A percentile compares a stretch with the other conserved stretches of the same genome.
phyloP scores from a whole-genome alignment of 2,888 invertebrate species.

The Phanerotoma sp. region DNA sequence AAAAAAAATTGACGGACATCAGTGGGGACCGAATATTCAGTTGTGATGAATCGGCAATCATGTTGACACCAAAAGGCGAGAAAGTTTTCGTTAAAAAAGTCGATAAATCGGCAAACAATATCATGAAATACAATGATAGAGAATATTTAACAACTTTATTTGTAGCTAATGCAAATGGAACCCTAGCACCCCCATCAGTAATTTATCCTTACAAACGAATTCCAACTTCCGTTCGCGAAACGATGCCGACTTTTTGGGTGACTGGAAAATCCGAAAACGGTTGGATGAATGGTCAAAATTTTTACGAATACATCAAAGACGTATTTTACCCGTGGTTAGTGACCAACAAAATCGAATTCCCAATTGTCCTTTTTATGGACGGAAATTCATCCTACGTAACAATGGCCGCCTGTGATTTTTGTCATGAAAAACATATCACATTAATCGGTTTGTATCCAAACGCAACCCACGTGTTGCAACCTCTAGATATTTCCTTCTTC shows the following conservation, averaged over 20 bases:
- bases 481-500: constrained; percentile 52
- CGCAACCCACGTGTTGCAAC: constrained; percentile 52
- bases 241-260: constrained; percentile 48
- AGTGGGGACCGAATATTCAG: constrained; percentile 43
- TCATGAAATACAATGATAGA: constrained; percentile 35
- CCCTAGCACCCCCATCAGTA: constrained; percentile 39
- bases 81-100: constrained; percentile 37
- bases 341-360: constrained; percentile 44
- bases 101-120: constrained; percentile 32
- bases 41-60: constrained; percentile 43
- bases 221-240: constrained; percentile 35
- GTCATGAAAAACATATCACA: constrained; percentile 47
- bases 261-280: constrained; percentile 53
- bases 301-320: constrained; percentile 53
- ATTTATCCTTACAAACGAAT: constrained; percentile 45
- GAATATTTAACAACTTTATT: constrained; percentile 40
- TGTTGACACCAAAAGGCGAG: constrained; percentile 38
- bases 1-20: constrained; percentile 32
- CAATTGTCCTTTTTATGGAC: constrained; percentile 53
- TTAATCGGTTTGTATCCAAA: constrained; percentile 49
- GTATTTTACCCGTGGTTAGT: constrained; percentile 51
- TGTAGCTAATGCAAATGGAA: constrained; percentile 40
- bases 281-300: constrained; percentile 55
- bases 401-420: constrained; percentile 50
- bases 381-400: constrained; percentile 52